A percentile compares a stretch with the other conserved stretches of the same genome.
These are phyloP conservation scores for Gymnosoma rotundatum DNA, from an alignment of 2,888 invertebrate genomes.

Conservation along the genomic window DNA sequence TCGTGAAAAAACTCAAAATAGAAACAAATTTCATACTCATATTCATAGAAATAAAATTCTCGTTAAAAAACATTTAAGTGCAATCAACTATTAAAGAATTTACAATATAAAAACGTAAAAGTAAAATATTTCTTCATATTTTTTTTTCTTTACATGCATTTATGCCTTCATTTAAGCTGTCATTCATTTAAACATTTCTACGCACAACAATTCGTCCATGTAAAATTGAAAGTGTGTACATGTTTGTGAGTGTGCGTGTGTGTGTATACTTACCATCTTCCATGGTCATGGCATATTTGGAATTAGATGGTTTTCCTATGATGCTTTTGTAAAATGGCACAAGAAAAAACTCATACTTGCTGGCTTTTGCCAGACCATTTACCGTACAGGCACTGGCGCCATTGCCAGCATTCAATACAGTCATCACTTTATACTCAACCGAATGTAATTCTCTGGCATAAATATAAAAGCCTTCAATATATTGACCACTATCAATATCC, in stretches of 20 bases:
- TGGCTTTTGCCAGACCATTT: constrained; percentile 90
- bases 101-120: neutral
- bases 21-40: neutral
- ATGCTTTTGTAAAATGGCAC: constrained; percentile 94
- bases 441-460: constrained; percentile 86
- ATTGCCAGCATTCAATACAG: constrained; percentile 87
- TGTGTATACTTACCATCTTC: constrained; percentile 89
- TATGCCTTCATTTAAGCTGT: constrained; percentile 15
- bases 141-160: constrained; percentile 23
- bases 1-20: neutral
- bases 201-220: constrained; percentile 23
- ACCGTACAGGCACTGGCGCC: constrained; percentile 89
- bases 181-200: constrained; percentile 32
- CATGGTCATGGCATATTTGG: constrained; percentile 89
- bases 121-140: constrained; percentile 13
- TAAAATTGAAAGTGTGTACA: neutral
- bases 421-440: constrained; percentile 87
- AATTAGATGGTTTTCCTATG: constrained; percentile 94
- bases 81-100: neutral
- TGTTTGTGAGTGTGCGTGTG: neutral
- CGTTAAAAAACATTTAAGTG: constrained; percentile 2
- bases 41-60: neutral
- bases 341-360: constrained; percentile 95
- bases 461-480: constrained; percentile 91
- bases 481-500: constrained; percentile 90